Conservation (phyloP, 2,797 vertebrate species). For the Rhynchonycteris naso region DNA sequence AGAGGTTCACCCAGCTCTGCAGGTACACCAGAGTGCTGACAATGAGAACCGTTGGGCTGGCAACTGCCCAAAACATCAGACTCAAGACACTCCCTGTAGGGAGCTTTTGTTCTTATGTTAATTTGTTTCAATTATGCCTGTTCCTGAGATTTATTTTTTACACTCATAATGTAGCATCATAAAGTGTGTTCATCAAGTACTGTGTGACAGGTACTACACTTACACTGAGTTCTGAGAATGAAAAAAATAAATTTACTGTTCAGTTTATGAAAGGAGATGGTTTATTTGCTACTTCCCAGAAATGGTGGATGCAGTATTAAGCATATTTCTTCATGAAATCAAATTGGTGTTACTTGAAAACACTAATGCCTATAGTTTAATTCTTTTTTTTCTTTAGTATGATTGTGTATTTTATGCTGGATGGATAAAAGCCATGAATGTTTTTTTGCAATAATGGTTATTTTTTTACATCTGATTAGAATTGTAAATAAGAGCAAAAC, state of each 20-base stretch:
- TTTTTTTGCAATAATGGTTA: slow-evolving; percentile 22
- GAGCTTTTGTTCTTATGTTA: neutral
- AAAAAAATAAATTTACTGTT: slow-evolving; percentile 24
- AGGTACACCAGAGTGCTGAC: neutral
- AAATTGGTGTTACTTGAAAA: neutral
- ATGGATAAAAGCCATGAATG: neutral
- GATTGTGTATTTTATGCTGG: slow-evolving; percentile 19
- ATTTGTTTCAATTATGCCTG: neutral
- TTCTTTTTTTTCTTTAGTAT: neutral
- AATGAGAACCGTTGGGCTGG: neutral
- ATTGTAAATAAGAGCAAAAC: slow-evolving; percentile 39
- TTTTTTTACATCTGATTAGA: neutral
- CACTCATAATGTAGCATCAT: neutral
- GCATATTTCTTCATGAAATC: slow-evolving; percentile 18
- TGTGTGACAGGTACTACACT: neutral
- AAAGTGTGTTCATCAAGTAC: neutral
- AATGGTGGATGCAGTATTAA: neutral
- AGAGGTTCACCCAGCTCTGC: neutral
- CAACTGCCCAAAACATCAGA: neutral
- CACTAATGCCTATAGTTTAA: neutral
- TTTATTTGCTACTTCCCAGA: neutral
- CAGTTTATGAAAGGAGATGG: slow-evolving; percentile 22
- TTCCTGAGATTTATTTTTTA: neutral
- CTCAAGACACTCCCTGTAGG: neutral
- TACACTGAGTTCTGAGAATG: neutral